Conservation (phyloP, 2,888 invertebrate genomes). For the Sylvicola fuscatus region DNA sequence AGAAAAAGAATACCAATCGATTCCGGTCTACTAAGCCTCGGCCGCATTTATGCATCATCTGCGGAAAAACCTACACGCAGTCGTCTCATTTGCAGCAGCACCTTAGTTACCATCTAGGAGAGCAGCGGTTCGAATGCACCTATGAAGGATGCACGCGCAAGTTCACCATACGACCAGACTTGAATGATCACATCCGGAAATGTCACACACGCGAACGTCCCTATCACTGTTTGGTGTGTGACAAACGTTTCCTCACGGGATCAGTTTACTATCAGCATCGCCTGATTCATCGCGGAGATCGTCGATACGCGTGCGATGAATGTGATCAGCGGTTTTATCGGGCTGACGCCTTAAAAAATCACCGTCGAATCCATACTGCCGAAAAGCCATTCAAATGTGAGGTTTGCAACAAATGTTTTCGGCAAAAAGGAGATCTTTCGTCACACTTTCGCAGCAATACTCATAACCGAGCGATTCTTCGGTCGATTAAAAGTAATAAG, state of each 20-base stretch:
- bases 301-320: constrained; percentile 39
- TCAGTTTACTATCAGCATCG: constrained; percentile 42
- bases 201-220: constrained; percentile 37
- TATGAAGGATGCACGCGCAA: constrained; percentile 36
- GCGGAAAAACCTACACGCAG: constrained; percentile 38
- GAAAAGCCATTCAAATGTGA: constrained; percentile 33
- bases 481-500: too few species aligned
- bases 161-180: constrained; percentile 39
- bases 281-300: constrained; percentile 37
- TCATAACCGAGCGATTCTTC: too few species aligned
- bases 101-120: constrained; percentile 41
- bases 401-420: constrained; percentile 29
- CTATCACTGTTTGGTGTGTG: constrained; percentile 36
- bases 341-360: constrained; percentile 40
- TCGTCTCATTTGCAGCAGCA: constrained; percentile 45
- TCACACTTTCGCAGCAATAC: too few species aligned
- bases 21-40: constrained; percentile 12
- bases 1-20: too few species aligned
- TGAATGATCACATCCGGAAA: constrained; percentile 40
- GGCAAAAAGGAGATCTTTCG: constrained; percentile 34
- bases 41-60: constrained; percentile 36
- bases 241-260: constrained; percentile 38
- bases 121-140: constrained; percentile 39
- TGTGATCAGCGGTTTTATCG: constrained; percentile 41
- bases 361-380: constrained; percentile 37